These are phyloP conservation scores for Xenus cinereus DNA, from an alignment of 2,113 vertebrate genomes.

Conservation along the genomic window DNA sequence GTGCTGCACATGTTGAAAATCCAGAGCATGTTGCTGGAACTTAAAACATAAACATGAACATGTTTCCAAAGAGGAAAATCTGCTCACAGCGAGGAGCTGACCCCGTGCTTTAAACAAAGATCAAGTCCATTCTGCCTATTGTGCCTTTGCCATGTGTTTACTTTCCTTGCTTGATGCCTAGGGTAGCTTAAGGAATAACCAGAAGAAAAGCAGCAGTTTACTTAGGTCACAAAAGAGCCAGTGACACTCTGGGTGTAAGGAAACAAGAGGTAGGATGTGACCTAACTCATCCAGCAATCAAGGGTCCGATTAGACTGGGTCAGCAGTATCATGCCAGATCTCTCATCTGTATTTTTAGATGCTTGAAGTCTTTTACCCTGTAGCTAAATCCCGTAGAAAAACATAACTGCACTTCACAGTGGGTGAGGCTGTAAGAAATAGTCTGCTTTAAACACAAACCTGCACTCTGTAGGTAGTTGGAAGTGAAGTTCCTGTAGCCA, in stretches of 20 bases:
- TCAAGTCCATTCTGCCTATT: constrained; percentile 66
- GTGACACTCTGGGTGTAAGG: neutral
- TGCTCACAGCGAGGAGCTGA: constrained; percentile 78
- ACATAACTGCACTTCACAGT: constrained; percentile 47
- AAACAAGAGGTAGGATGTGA: constrained; percentile 35
- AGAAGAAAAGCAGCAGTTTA: constrained; percentile 51
- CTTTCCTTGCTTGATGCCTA: constrained; percentile 28
- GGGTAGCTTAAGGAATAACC: constrained; percentile 56
- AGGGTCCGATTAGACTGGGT: constrained; percentile 53
- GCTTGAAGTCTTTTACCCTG: constrained; percentile 51
- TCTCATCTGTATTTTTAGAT: constrained; percentile 64
- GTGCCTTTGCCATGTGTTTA: constrained; percentile 63
- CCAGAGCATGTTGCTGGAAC: constrained; percentile 71
- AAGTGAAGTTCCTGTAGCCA: neutral
- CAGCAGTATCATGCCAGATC: constrained; percentile 16
- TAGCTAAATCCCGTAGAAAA: constrained; percentile 54
- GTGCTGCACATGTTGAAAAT: constrained; percentile 75
- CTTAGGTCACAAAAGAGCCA: constrained; percentile 11
- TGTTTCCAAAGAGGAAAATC: constrained; percentile 77
- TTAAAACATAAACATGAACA: constrained; percentile 81
- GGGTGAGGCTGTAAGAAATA: constrained; percentile 28
- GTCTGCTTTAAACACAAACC: constrained; percentile 50
- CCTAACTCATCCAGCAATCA: constrained; percentile 20
- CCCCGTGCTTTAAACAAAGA: constrained; percentile 74
- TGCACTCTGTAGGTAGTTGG: neutral